A percentile compares a stretch with the other conserved stretches of the same genome.
Conservation (phyloP, 2,888 invertebrate species). For the Pecten maximus region DNA sequence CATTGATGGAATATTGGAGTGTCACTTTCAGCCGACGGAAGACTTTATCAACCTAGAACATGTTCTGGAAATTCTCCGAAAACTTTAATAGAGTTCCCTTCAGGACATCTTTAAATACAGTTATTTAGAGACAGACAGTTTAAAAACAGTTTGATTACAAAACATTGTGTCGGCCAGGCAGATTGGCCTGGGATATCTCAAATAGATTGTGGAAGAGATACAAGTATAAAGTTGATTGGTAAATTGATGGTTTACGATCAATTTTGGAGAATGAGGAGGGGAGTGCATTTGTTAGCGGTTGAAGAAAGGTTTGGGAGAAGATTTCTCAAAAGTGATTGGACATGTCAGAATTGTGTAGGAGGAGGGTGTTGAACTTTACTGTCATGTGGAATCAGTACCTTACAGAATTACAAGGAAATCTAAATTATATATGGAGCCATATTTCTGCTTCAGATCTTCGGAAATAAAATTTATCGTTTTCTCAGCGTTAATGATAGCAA, state of each 20-base stretch:
- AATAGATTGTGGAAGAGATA: neutral
- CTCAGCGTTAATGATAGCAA: no score
- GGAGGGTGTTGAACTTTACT: neutral
- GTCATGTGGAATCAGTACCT: neutral
- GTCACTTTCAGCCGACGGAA: no score
- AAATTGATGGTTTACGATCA: neutral
- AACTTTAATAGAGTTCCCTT: neutral
- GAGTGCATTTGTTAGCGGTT: neutral
- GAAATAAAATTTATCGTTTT: no score
- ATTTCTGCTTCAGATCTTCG: neutral
- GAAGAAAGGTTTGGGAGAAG: neutral
- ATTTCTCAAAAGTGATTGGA: neutral
- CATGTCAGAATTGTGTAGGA: neutral
- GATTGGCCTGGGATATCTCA: neutral
- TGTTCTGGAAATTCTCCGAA: neutral
- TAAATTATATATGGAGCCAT: neutral
- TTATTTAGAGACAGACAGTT: conserved; percentile 11
- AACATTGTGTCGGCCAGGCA: neutral
- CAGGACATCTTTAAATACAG: neutral
- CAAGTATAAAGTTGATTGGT: neutral
- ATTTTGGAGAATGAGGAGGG: no score
- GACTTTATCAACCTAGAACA: neutral
- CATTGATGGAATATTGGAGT: no score
- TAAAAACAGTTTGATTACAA: neutral
- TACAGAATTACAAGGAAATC: neutral